Conservation (phyloP, 1,140 invertebrate genomes). For the Mycetomoellerius zeteki region DNA sequence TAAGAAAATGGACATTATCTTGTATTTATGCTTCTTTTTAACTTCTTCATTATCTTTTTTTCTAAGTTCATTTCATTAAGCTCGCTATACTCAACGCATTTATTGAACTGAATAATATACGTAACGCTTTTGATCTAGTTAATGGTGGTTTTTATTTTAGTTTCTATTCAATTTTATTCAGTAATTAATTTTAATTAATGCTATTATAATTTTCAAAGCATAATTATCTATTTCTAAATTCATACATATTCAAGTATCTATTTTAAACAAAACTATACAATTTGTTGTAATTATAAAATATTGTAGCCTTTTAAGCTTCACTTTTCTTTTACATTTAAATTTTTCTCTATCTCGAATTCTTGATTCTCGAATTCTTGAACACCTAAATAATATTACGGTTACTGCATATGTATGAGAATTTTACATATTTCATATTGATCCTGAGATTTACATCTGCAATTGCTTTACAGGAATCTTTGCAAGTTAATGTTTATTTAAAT, state of each 20-base stretch:
- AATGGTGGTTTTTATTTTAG: background rate
- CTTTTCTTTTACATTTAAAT: background rate
- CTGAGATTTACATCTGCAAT: conserved; percentile 19
- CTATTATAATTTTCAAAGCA: background rate
- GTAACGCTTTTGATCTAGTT: background rate
- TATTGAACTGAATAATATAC: conserved; percentile 3
- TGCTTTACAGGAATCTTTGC: background rate
- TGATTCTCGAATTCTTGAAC: too few relatives aligned
- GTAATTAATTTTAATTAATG: conserved; percentile 1
- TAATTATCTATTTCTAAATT: background rate
- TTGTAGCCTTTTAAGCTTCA: background rate
- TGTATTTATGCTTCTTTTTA: background rate
- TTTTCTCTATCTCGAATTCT: conserved; percentile 14
- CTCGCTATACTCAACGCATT: background rate
- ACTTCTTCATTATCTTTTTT: background rate
- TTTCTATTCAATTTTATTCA: background rate
- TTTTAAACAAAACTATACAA: background rate
- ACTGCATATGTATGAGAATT: conserved; percentile 68
- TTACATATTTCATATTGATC: conserved; percentile 72
- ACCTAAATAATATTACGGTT: background rate
- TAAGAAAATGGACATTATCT: conserved; percentile 6
- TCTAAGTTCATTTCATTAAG: background rate
- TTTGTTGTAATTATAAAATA: background rate
- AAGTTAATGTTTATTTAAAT: conserved; percentile 33
- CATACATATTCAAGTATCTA: background rate